Evolutionary conservation across 2,888 invertebrate species (phyloP), one percentile per base, ranked within the genome.

Genomic region (Cheiracanthium punctorium): DNA sequence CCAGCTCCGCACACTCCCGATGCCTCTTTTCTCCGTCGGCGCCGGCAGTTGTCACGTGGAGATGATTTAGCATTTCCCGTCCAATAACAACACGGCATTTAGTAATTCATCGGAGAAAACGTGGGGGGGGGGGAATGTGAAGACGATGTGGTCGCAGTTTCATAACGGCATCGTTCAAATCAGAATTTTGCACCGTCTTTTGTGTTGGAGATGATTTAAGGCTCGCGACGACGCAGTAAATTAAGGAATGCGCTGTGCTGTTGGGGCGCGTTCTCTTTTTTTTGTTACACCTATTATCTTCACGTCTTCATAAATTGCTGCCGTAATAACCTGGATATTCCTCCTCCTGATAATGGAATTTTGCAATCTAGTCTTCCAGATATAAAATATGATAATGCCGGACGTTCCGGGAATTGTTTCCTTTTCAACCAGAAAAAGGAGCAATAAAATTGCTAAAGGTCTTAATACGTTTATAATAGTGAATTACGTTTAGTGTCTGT

Each of bases 21-120:
- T 41, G 74, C 41, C 73, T 69, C 74, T 74, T 41, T 72, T 64
- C 52, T 79, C 79, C 79, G 80, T 52, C 70, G 74, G 80, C 80
- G 58, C 85, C 71, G 73, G 70, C 80, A 80, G 80, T 86, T 86
- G 85, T 86, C 85, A 86, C 85, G 85, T 86, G 85, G 85, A 48
- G 80, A 80, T 85, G 84, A 85, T 85, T 85, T 86, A 86, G 85
- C 80, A 80, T 86, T 86, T 80, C 85, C 80, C 85, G 70, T 75
- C 85, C 85, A 85, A 85, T 85, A 85, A 85, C 79, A 85, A 85
- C 84, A 85, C 74, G 79, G 84, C 84, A 79, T 85, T 85, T 85
- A 85, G 79, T 79, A 85, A 85, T 85, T 85, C 84, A 79, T 69
- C 70, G 71, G 32, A 70, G 72, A 72, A 72, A 70, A 58, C 65